Evolutionary conservation across 2,113 vertebrate genomes (phyloP).

Genomic region (Rhinopomastus cyanomelas): DNA sequence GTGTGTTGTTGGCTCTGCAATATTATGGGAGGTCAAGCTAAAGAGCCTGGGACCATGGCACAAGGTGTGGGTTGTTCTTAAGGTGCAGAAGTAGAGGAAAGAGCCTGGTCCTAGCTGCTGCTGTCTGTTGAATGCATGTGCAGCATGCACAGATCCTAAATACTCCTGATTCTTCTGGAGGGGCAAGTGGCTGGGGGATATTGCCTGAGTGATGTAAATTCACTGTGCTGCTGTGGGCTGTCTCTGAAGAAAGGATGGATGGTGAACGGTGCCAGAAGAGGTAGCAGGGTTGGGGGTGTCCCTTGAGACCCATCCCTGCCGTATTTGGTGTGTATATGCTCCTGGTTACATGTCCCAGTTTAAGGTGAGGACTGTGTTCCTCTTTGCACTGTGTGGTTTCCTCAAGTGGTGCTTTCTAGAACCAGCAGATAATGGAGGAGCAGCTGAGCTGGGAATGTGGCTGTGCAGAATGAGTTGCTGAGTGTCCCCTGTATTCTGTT

Average conservation of each 20-base stretch:
- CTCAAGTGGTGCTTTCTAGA: not conserved
- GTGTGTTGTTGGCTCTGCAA: not conserved
- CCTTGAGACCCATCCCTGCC: not conserved
- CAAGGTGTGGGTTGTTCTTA: not conserved
- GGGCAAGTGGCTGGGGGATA: not conserved
- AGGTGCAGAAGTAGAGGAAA: not conserved
- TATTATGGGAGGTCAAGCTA: not conserved
- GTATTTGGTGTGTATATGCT: not conserved
- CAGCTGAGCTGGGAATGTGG: not conserved
- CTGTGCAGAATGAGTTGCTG: not conserved
- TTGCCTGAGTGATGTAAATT: not conserved
- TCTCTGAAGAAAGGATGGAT: not conserved
- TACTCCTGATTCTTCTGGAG: fast-evolving
- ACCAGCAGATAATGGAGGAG: constrained; percentile 17
- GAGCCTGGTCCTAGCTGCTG: not conserved
- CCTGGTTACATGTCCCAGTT: not conserved
- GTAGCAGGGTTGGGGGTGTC: not conserved
- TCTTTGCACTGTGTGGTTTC: not conserved
- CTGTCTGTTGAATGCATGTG: not conserved
- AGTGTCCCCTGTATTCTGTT: not conserved
- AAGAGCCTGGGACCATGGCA: not conserved
- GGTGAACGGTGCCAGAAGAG: not conserved
- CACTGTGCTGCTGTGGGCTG: not conserved
- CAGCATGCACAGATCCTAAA: not conserved
- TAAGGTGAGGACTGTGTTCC: not conserved